Evolutionary conservation across 1,140 invertebrate species (phyloP), one percentile per base, ranked within the genome.

Genomic region (Drosophila miranda): DNA sequence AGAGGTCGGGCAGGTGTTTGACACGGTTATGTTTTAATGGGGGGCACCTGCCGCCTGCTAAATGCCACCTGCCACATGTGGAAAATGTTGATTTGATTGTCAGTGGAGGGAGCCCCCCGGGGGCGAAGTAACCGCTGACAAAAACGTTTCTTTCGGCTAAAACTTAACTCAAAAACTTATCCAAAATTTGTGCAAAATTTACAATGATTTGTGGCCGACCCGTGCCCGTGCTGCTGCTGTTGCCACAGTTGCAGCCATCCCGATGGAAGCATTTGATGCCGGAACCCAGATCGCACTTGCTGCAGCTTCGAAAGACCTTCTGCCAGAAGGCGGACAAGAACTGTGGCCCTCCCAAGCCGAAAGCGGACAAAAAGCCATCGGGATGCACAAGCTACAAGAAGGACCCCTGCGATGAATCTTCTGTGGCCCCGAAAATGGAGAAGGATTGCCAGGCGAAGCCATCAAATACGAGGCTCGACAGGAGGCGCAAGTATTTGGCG

Each of bases 1-100:
- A 41, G 26, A 66, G 57, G 57, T n/a, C 23, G 23, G 30, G 30
- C 38, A 44, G 71, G 54, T 78, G 74, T 73, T 77, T 73, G 53
- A 78, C 75, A 78, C 69, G 59, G 76, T 81, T 77, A 68, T 66
- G 55, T 70, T 73, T 82, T 81, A 67, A 69, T 70, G 66, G 55
- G n/a, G 55, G 53, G 41, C 61, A 68, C 75, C 66, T 61, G 75
- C 77, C 28, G 8, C 28, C 2, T 1, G 19, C 19, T 2, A 19
- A 19, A 19, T 5, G 34, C 34, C 34, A 38, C 11, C 3, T 4
- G 30, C 34, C 11, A 38, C 30, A 30, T 9, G 30, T 30, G 14
- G 42, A 34, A 66, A 77, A 60, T 71, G 66, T 30, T 67, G 53
- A 68, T 72, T 75, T 80, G 50, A 64, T 60, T 75, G 60, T 74